Conservation (phyloP, 2,888 invertebrate genomes). For the Abscondita cerata region DNA sequence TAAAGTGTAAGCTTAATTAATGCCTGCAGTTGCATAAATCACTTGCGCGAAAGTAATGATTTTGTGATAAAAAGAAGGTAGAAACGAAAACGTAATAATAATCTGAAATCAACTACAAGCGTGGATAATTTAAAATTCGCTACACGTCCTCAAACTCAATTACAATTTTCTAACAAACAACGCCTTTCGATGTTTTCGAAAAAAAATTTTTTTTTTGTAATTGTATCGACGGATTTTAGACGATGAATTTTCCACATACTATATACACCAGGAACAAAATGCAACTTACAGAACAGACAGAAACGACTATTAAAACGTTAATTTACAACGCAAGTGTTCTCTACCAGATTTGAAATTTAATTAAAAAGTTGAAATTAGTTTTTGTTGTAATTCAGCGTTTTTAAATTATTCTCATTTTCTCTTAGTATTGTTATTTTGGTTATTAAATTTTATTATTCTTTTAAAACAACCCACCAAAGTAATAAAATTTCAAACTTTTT, state of each 20-base stretch:
- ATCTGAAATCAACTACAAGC: conserved; percentile 25
- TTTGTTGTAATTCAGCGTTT: conserved; percentile 59
- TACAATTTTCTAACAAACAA: conserved; percentile 28
- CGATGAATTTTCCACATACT: conserved; percentile 21
- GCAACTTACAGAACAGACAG: conserved; percentile 28
- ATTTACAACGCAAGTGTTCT: conserved; percentile 55
- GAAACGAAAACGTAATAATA: conserved; percentile 24
- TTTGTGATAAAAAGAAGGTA: conserved; percentile 28
- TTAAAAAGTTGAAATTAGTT: conserved; percentile 61
- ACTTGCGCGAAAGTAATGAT: conserved; percentile 33
- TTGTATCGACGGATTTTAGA: too few species aligned
- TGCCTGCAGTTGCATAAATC: conserved; percentile 30
- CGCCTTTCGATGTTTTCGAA: too few species aligned
- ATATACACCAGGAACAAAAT: conserved; percentile 20
- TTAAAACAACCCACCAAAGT: conserved; percentile 27
- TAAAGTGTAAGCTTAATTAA: conserved; percentile 31
- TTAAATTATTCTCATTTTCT: conserved; percentile 53
- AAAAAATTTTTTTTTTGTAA: too few species aligned
- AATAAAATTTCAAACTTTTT: too few species aligned
- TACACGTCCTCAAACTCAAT: conserved; percentile 31
- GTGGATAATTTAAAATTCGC: conserved; percentile 27
- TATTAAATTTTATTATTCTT: conserved; percentile 45
- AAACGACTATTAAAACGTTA: conserved; percentile 49
- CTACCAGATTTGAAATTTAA: conserved; percentile 54
- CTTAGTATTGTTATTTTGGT: conserved; percentile 48